Evolutionary conservation across 2,888 invertebrate genomes (phyloP).

Genomic region (Microctonus brassicae): DNA sequence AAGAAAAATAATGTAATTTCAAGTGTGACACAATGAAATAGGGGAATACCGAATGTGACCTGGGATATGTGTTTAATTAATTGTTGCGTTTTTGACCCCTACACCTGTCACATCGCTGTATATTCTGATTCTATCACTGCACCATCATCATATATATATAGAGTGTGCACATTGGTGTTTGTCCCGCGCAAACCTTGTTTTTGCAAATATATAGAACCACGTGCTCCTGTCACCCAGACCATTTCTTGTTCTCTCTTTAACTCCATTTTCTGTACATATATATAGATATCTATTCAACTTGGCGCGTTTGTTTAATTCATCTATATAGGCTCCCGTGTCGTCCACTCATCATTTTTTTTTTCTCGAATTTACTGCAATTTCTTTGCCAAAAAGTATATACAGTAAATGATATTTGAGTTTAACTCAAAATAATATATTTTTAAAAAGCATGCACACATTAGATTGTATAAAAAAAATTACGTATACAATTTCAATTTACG

Average conservation of each 20-base stretch:
- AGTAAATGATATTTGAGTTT: too few species aligned
- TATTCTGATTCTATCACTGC: too few species aligned
- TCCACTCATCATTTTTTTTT: too few species aligned
- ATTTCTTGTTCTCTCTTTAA: slow-evolving; percentile 32
- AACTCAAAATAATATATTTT: too few species aligned
- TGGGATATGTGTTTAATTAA: slow-evolving; percentile 57
- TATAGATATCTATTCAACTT: too few species aligned
- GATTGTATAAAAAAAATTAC: too few species aligned
- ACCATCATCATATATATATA: neutral
- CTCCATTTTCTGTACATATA: too few species aligned
- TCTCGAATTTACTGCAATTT: slow-evolving; percentile 41
- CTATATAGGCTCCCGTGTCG: too few species aligned
- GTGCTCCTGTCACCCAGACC: slow-evolving; percentile 51
- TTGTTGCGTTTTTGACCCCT: slow-evolving; percentile 65
- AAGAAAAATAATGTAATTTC: slow-evolving; percentile 13
- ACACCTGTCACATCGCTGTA: slow-evolving; percentile 23
- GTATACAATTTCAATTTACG: too few species aligned
- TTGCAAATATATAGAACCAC: slow-evolving; percentile 67
- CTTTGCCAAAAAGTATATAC: neutral
- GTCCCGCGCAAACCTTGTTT: slow-evolving; percentile 68
- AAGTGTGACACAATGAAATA: slow-evolving; percentile 10
- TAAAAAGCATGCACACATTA: too few species aligned
- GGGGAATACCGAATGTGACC: too few species aligned
- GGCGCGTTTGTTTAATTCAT: too few species aligned
- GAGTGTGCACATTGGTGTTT: slow-evolving; percentile 55